Percentiles rank a stretch among this genome's conserved stretches.
phyloP scores from a whole-genome alignment of 1,140 invertebrate species.

The Aphis gossypii region DNA sequence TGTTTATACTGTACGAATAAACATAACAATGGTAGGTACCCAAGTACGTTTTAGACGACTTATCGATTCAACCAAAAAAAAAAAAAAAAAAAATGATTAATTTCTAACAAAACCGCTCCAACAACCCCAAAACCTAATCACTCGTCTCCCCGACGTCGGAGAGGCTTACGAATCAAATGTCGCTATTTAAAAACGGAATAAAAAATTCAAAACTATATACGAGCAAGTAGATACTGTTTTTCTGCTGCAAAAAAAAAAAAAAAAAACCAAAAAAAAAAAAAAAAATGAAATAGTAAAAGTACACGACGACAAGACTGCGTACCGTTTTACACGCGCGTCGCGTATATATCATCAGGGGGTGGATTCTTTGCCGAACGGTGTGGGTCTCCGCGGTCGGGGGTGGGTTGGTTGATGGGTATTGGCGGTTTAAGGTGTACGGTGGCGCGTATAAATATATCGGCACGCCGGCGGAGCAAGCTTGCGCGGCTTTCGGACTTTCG shows the following conservation, averaged over 20 bases:
- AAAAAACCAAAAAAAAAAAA: not conserved
- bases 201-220: not conserved
- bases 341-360: not conserved
- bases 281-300: not conserved
- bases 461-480: not conserved
- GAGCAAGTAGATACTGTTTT: no score
- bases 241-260: no score
- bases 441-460: not conserved
- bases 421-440: not conserved
- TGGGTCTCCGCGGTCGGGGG: not conserved
- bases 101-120: not conserved
- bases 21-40: not conserved
- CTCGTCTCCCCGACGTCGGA: not conserved
- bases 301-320: not conserved
- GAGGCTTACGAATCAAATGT: no score
- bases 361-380: no score
- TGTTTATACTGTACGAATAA: not conserved
- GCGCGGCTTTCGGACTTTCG: slow-evolving; percentile 13
- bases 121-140: not conserved
- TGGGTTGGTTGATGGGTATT: not conserved
- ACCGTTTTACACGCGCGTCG: not conserved
- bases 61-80: not conserved
- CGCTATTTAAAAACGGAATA: not conserved
- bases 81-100: not conserved
- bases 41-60: not conserved